These are phyloP conservation scores for Carollia perspicillata DNA, from an alignment of 2,113 vertebrate species.

Conservation along the genomic window DNA sequence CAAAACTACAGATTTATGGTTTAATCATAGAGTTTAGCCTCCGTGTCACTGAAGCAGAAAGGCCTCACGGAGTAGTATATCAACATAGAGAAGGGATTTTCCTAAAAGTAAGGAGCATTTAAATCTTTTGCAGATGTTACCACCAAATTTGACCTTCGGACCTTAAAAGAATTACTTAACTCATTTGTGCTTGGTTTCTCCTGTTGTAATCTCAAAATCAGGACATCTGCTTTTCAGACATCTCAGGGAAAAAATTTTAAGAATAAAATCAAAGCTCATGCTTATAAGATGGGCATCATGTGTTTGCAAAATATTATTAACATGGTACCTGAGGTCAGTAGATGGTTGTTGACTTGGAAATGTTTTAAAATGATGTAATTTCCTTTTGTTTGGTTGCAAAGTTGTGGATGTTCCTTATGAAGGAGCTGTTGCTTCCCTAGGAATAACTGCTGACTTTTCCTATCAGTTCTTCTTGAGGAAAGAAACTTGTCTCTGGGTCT, in stretches of 20 bases:
- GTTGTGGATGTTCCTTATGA: background rate
- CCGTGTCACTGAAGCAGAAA: background rate
- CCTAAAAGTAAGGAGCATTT: background rate
- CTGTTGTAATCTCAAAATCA: background rate
- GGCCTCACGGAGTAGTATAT: background rate
- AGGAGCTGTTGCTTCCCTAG: background rate
- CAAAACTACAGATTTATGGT: background rate
- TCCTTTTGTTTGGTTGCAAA: background rate
- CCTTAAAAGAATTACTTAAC: background rate
- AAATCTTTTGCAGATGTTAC: background rate
- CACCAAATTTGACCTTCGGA: background rate
- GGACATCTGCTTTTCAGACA: background rate
- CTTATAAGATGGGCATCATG: background rate
- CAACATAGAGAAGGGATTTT: background rate
- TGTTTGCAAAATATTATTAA: background rate
- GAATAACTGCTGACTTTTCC: background rate
- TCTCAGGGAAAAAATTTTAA: background rate
- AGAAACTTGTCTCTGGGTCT: background rate
- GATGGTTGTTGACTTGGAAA: background rate
- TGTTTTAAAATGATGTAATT: background rate
- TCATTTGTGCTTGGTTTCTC: background rate
- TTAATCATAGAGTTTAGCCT: background rate
- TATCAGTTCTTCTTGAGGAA: background rate
- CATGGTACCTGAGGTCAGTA: background rate
- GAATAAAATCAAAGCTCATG: constrained; percentile 15